A percentile compares a stretch with the other conserved stretches of the same genome.
Conservation (phyloP, 2,888 invertebrate genomes). For the Melinaea marsaeus region DNA sequence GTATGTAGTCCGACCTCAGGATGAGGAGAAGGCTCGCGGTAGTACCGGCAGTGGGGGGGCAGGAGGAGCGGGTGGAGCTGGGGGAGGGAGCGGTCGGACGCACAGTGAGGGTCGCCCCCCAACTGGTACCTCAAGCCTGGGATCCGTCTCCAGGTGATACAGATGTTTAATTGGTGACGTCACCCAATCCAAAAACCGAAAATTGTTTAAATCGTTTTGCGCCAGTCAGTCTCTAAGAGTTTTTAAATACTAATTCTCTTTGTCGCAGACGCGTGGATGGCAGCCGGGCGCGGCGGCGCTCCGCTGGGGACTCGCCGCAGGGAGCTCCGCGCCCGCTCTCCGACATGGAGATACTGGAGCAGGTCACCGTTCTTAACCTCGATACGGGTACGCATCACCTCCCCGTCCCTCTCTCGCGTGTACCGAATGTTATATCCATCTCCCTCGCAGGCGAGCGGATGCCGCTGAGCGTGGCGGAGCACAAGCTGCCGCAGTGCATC, state of each 20-base stretch:
- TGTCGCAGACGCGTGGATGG: slow-evolving; percentile 45
- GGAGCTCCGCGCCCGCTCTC: slow-evolving; percentile 91
- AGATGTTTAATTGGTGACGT: no score
- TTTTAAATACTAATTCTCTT: background rate
- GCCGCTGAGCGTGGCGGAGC: slow-evolving; percentile 96
- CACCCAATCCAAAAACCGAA: no score
- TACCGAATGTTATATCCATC: no score
- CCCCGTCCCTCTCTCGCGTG: background rate
- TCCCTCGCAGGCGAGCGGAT: slow-evolving; percentile 86
- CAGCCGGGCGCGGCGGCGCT: slow-evolving; percentile 82
- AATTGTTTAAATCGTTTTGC: no score
- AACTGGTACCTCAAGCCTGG: slow-evolving; percentile 55
- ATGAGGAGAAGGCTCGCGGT: slow-evolving; percentile 65
- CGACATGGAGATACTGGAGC: slow-evolving; percentile 95
- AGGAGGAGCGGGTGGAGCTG: slow-evolving; percentile 53
- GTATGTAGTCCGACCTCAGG: slow-evolving; percentile 80
- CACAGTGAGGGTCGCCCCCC: slow-evolving; percentile 64
- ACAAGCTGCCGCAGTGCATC: slow-evolving; percentile 92
- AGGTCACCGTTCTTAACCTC: slow-evolving; percentile 89
- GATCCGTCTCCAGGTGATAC: slow-evolving; percentile 48
- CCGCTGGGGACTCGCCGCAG: slow-evolving; percentile 89
- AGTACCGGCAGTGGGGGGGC: slow-evolving; percentile 51
- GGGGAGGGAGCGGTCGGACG: slow-evolving; percentile 62
- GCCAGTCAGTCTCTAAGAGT: background rate
- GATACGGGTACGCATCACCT: slow-evolving; percentile 76